These are phyloP conservation scores for Clamator glandarius DNA, from an alignment of 2,797 vertebrate genomes.

Conservation along the genomic window DNA sequence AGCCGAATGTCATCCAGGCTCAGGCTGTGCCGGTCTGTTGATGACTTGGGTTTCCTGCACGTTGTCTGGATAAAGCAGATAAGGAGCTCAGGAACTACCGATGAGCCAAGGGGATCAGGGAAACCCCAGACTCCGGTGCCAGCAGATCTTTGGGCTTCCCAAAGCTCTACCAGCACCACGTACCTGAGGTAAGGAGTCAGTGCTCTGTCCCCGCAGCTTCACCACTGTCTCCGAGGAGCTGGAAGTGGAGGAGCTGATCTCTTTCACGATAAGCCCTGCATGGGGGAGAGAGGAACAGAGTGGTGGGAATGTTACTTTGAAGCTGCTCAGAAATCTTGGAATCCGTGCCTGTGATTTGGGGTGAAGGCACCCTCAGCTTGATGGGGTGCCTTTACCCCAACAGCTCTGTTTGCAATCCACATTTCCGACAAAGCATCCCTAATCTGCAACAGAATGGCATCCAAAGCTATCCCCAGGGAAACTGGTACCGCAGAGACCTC, in stretches of 20 bases:
- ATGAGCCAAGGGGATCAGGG: accelerated
- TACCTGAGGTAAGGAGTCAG: slow-evolving; percentile 97
- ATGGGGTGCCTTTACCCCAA: accelerated
- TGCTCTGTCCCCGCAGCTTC: slow-evolving; percentile 96
- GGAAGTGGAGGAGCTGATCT: slow-evolving; percentile 94
- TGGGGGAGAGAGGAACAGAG: not conserved
- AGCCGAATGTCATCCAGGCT: slow-evolving; percentile 95
- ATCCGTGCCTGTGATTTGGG: accelerated
- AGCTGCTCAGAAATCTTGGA: not conserved
- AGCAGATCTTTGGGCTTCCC: not conserved
- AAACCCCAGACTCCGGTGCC: accelerated
- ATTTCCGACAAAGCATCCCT: not conserved
- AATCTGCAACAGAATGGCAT: not conserved
- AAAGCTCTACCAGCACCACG: not conserved
- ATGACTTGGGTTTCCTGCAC: slow-evolving; percentile 90
- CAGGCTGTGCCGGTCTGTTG: slow-evolving; percentile 94
- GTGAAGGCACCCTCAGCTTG: accelerated
- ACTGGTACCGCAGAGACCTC: not conserved
- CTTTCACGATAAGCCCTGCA: slow-evolving; percentile 93
- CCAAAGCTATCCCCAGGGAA: not conserved
- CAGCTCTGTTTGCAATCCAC: accelerated
- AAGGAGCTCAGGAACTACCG: accelerated
- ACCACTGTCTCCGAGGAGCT: slow-evolving; percentile 98
- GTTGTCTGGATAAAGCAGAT: slow-evolving; percentile 77
- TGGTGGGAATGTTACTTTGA: not conserved